phyloP scores from a whole-genome alignment of 2,797 vertebrate genomes.

The Pseudomugil tenellus region DNA sequence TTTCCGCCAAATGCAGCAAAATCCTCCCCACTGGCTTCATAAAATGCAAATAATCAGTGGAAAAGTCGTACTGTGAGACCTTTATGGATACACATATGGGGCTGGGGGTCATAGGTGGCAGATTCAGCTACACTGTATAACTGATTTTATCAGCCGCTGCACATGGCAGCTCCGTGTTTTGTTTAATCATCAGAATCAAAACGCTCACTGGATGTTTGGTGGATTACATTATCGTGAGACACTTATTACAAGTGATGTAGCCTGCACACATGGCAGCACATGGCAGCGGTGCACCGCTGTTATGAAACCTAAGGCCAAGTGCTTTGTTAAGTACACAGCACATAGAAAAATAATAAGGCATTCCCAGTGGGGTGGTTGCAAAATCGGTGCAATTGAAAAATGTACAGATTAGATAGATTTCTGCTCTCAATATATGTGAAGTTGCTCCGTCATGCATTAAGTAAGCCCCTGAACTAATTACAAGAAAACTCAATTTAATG shows the following conservation, averaged over 20 bases:
- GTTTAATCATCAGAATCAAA: conserved; percentile 39
- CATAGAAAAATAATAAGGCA: conserved; percentile 63
- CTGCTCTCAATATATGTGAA: conserved; percentile 53
- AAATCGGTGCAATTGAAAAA: conserved; percentile 69
- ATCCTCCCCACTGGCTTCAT: conserved; percentile 25
- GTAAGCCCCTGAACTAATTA: conserved; percentile 69
- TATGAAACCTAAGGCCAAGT: conserved; percentile 36
- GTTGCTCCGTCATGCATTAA: conserved; percentile 65
- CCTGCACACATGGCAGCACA: too few relatives aligned
- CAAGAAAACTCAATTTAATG: conserved; percentile 69
- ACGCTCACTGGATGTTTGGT: conserved; percentile 22
- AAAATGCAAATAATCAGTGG: conserved; percentile 54
- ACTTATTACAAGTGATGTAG: conserved; percentile 21
- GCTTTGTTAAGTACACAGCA: conserved; percentile 48
- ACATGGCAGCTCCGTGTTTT: conserved; percentile 21
- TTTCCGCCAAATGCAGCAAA: conserved; percentile 48
- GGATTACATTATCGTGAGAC: conserved; percentile 24
- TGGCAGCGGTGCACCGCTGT: conserved; percentile 10
- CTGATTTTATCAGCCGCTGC: conserved; percentile 9
- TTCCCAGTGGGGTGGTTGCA: conserved; percentile 56
- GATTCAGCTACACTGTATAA: conserved; percentile 17
- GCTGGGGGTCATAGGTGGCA: conserved; percentile 34
- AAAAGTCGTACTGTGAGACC: conserved; percentile 41
- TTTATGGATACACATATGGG: conserved; percentile 35
- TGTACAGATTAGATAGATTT: conserved; percentile 53